Conservation (phyloP, 2,113 vertebrate species). For the Bufo bufo region DNA sequence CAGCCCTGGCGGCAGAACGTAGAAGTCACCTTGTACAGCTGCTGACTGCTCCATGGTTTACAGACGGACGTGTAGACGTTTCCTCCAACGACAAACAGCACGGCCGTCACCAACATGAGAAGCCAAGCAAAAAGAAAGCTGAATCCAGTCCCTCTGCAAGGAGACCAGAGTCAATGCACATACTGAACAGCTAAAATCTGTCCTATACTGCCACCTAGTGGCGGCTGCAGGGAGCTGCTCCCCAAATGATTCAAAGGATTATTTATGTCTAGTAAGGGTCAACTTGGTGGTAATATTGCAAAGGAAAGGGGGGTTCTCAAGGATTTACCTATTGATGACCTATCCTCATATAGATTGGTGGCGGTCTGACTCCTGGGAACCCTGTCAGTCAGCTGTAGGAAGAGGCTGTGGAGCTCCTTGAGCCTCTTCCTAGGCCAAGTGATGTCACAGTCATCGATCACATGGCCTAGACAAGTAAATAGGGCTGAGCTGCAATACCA, state of each 20-base stretch:
- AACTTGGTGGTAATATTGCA: too few relatives aligned
- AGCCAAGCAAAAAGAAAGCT: slow-evolving; percentile 89
- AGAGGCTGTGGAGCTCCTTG: too few relatives aligned
- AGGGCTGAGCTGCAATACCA: too few relatives aligned
- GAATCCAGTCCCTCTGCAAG: slow-evolving; percentile 79
- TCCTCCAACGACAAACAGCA: slow-evolving; percentile 79
- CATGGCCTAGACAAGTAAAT: too few relatives aligned
- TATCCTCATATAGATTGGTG: too few relatives aligned
- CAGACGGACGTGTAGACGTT: slow-evolving; percentile 77
- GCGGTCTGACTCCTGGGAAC: too few relatives aligned
- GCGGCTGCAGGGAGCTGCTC: neutral
- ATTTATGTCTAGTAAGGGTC: neutral
- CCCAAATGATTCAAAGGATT: neutral
- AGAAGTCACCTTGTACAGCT: slow-evolving; percentile 76
- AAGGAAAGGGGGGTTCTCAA: too few relatives aligned
- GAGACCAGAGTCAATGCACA: neutral
- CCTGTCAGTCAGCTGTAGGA: too few relatives aligned
- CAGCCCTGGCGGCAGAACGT: neutral
- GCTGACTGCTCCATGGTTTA: slow-evolving; percentile 72
- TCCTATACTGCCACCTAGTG: slow-evolving; percentile 14
- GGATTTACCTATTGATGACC: too few relatives aligned
- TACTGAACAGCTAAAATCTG: too few relatives aligned
- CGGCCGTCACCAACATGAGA: slow-evolving; percentile 79
- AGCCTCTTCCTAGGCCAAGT: too few relatives aligned
- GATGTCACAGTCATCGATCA: too few relatives aligned